A percentile compares a stretch with the other conserved stretches of the same genome.
Conservation (phyloP, 2,113 vertebrate species). For the Lucifuga dentata region DNA sequence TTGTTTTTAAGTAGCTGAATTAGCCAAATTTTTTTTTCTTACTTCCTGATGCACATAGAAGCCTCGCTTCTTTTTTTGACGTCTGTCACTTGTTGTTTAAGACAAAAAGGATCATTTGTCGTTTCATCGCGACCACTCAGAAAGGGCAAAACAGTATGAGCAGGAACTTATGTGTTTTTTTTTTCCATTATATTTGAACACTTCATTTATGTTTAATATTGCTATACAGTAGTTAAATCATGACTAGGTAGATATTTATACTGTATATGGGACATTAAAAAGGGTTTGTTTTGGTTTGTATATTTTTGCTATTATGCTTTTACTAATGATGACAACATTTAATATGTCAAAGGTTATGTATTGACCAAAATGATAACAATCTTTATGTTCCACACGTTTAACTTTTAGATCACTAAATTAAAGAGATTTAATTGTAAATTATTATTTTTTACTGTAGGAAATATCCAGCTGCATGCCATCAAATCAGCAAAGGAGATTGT, state of each 20-base stretch:
- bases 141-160: slow-evolving; percentile 67
- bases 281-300: slow-evolving; percentile 90
- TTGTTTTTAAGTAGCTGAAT: slow-evolving; percentile 35
- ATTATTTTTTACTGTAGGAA: slow-evolving; percentile 69
- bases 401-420: slow-evolving; percentile 75
- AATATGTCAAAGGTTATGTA: slow-evolving; percentile 79
- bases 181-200: slow-evolving; percentile 77
- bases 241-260: slow-evolving; percentile 90
- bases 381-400: slow-evolving; percentile 65
- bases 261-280: slow-evolving; percentile 84
- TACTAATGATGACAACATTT: slow-evolving; percentile 77
- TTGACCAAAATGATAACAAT: slow-evolving; percentile 72
- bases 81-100: slow-evolving; percentile 34
- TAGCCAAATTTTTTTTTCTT: slow-evolving; percentile 47
- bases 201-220: slow-evolving; percentile 79
- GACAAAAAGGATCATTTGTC: slow-evolving; percentile 37
- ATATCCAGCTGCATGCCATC: slow-evolving; percentile 62
- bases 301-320: slow-evolving; percentile 94
- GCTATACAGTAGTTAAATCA: slow-evolving; percentile 70
- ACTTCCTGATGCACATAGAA: slow-evolving; percentile 46
- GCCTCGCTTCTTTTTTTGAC: slow-evolving; percentile 55
- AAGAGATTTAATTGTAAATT: slow-evolving; percentile 79
- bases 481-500: slow-evolving; percentile 46
- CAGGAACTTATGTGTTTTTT: slow-evolving; percentile 50
- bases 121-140: slow-evolving; percentile 69